Evolutionary conservation across 2,888 invertebrate genomes (phyloP).

Genomic region (Platypus cylindrus): DNA sequence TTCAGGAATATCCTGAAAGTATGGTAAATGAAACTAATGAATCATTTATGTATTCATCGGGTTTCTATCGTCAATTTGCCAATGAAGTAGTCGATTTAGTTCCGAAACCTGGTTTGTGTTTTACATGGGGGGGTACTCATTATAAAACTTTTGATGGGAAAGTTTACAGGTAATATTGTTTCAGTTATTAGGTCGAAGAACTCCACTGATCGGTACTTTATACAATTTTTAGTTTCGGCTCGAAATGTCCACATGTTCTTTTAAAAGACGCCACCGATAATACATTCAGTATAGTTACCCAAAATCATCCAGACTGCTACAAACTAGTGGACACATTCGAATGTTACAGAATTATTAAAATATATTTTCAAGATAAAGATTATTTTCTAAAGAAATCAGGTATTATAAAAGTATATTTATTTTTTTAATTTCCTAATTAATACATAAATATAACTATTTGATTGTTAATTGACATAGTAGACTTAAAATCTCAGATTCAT

Average conservation of each 20-base stretch:
- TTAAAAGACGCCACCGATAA: constrained; percentile 57
- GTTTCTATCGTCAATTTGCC: constrained; percentile 10
- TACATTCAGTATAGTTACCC: constrained; percentile 54
- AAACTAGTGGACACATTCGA: constrained; percentile 31
- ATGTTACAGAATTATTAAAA: constrained; percentile 41
- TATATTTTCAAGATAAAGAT: constrained; percentile 59
- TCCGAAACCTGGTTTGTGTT: constrained; percentile 57
- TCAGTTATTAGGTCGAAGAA: neutral
- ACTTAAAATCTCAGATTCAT: no score
- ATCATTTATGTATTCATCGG: constrained; percentile 5
- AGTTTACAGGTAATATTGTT: constrained; percentile 46
- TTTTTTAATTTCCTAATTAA: no score
- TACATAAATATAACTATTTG: no score
- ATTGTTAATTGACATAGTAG: no score
- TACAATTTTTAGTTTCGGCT: constrained; percentile 46
- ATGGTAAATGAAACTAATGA: constrained; percentile 10
- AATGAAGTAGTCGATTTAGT: constrained; percentile 19
- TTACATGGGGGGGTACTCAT: constrained; percentile 70
- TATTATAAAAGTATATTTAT: no score
- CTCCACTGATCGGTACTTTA: neutral
- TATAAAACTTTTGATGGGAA: constrained; percentile 78
- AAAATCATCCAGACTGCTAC: constrained; percentile 41
- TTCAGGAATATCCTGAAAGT: constrained; percentile 7
- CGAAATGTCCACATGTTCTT: constrained; percentile 64
- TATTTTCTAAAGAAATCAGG: constrained; percentile 45